Evolutionary conservation across 2,113 vertebrate species (phyloP).

Genomic region (Amazona guildingii): DNA sequence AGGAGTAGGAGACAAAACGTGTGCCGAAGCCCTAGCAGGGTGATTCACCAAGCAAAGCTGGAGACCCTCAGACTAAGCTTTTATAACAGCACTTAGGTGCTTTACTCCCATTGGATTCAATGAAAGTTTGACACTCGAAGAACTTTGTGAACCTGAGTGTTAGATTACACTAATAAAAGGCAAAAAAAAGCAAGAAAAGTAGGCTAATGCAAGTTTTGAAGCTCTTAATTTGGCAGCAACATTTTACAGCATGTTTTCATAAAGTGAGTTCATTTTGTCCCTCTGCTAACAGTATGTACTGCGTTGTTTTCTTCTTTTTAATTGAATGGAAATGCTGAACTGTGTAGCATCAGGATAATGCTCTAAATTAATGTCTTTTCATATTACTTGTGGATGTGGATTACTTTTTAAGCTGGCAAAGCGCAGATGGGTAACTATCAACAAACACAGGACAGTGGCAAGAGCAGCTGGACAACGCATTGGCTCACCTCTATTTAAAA

Average conservation of each 20-base stretch:
- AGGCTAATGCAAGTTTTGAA: background rate
- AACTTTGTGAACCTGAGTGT: background rate
- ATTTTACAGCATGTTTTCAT: background rate
- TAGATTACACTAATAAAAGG: background rate
- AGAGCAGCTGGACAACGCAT: background rate
- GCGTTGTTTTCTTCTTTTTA: background rate
- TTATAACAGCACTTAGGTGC: fast-evolving
- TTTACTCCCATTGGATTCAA: background rate
- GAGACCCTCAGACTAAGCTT: background rate
- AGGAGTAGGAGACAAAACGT: fast-evolving
- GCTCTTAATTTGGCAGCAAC: background rate
- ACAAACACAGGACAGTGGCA: background rate
- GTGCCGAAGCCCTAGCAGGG: background rate
- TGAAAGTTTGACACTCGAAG: background rate
- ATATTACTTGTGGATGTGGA: background rate
- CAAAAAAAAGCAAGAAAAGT: background rate
- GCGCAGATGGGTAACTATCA: background rate
- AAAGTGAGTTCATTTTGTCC: background rate
- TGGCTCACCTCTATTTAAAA: constrained; percentile 3
- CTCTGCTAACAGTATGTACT: background rate
- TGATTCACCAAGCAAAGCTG: fast-evolving
- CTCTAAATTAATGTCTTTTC: background rate
- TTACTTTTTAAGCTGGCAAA: constrained; percentile 2
- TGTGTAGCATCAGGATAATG: background rate
- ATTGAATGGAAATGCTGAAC: background rate